Base-by-base conservation (phyloP, 2,888 invertebrate genomes). In the Drosophila neoperkinsi region DNA sequence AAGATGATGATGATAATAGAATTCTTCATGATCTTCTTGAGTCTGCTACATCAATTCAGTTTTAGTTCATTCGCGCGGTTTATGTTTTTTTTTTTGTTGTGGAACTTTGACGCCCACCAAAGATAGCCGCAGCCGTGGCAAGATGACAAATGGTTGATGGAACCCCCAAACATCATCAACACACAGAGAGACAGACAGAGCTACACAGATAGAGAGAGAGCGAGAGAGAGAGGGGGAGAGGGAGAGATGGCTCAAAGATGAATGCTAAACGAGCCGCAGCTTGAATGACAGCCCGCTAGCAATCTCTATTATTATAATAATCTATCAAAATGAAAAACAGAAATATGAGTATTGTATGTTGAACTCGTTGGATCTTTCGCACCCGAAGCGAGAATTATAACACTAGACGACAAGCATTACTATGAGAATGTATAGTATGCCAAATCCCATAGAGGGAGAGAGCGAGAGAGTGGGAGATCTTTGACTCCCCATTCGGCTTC, bases 301-400 rank as follows among this genome's bases (percentile, higher is more conserved):
- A 59, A 72, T 72, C 53, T 51, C 55, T 31, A 64, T 64, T 58
- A 66, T 59, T 57, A 71, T 34, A 25, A 51, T 36, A 43, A 55
- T 18, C 25, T 34, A 25, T 57, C 38, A 56, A 51, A 18, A 28
- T 16, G 30, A 41, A 16, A 61, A 41, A 63, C 31, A 41, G 53
- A 33, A 49, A 16, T 61, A 41, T 41, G 16, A 33, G 18, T n/a
- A 11, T 41, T n/a, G 38, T n/a, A 4, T 91, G 76, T 91, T 91
- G 91, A 91, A 91, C 91, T 91, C 91, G 91, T 10, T 11, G 91
- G 90, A 89, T 90, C 91, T 91, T 91, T 91, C 90, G 91, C 91
- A 91, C 90, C 91, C 91, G 91, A 90, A 91, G 91, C 91, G 89
- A 90, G 82, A 90, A 91, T 91, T 91, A 85, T 91, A 90, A 89